Evolutionary conservation across 2,797 vertebrate species (phyloP).

Genomic region (Orestias chungarensis): DNA sequence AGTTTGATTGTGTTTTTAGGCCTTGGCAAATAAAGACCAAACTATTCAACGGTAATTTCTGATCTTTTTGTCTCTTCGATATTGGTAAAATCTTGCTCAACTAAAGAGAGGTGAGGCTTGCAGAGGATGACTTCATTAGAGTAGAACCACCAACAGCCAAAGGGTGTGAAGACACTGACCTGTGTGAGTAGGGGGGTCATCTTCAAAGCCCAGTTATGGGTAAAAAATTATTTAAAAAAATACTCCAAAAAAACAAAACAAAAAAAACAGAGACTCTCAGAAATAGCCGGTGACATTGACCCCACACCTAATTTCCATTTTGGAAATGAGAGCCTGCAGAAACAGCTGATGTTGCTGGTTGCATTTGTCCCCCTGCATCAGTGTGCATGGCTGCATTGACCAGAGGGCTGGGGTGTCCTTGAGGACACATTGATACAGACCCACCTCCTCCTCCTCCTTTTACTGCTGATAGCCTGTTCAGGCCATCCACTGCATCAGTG

Average conservation of each 20-base stretch:
- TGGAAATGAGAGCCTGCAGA: slow-evolving; percentile 79
- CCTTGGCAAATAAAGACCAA: not conserved
- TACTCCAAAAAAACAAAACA: no score
- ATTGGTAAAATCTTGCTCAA: not conserved
- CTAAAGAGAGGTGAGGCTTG: not conserved
- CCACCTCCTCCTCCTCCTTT: not conserved
- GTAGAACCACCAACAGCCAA: slow-evolving; percentile 22
- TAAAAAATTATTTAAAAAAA: no score
- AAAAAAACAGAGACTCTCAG: slow-evolving; percentile 44
- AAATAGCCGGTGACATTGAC: slow-evolving; percentile 62
- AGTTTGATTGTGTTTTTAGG: not conserved
- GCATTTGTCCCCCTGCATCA: slow-evolving; percentile 81
- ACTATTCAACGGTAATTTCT: not conserved
- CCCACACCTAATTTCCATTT: slow-evolving; percentile 62
- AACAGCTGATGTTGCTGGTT: slow-evolving; percentile 80
- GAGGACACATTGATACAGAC: slow-evolving; percentile 73
- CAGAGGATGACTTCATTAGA: not conserved
- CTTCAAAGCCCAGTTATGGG: slow-evolving; percentile 37
- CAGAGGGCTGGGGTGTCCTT: slow-evolving; percentile 81
- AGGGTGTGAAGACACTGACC: slow-evolving; percentile 36
- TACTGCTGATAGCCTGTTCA: slow-evolving; percentile 44
- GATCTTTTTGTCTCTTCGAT: not conserved
- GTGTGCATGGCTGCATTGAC: slow-evolving; percentile 70
- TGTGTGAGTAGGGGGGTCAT: no score
- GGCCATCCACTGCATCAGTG: slow-evolving; percentile 71